A percentile compares a stretch with the other conserved stretches of the same genome.
Evolutionary conservation across 2,113 vertebrate species (phyloP).

Genomic region (Ceyx cyanopectus): DNA sequence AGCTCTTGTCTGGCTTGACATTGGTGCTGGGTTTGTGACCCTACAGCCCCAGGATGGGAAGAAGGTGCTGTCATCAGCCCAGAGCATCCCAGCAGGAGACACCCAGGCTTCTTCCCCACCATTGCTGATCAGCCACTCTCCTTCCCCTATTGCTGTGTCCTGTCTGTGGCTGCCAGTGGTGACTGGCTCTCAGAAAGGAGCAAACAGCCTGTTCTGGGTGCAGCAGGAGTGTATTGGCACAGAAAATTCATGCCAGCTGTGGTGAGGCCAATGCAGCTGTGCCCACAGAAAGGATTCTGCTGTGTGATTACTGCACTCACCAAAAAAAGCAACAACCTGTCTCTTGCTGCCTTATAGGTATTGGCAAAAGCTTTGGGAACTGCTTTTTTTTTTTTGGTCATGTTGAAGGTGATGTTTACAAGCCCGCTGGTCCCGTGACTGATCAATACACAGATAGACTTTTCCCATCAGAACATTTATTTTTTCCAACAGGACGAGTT

Average conservation of each 20-base stretch:
- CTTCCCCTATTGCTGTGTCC: background rate
- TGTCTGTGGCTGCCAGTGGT: background rate
- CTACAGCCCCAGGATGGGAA: background rate
- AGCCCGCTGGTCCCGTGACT: background rate
- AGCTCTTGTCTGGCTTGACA: background rate
- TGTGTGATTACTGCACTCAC: background rate
- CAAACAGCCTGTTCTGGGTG: background rate
- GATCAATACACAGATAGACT: background rate
- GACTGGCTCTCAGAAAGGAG: background rate
- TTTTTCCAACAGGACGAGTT: conserved; percentile 45
- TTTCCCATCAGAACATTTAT: conserved; percentile 30
- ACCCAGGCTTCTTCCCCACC: background rate
- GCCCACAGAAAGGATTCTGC: background rate
- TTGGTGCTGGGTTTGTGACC: accelerated
- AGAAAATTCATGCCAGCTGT: background rate
- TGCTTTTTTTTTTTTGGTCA: background rate
- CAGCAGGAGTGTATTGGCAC: background rate
- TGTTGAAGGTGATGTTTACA: background rate
- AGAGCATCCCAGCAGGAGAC: background rate
- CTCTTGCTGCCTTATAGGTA: background rate
- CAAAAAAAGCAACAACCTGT: background rate
- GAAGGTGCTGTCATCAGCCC: background rate
- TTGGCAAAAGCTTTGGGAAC: background rate
- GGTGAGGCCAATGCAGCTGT: accelerated
- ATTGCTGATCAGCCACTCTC: background rate